These are phyloP conservation scores for Prostheceraeus crozeri DNA, from an alignment of 2,888 invertebrate species.

Conservation along the genomic window DNA sequence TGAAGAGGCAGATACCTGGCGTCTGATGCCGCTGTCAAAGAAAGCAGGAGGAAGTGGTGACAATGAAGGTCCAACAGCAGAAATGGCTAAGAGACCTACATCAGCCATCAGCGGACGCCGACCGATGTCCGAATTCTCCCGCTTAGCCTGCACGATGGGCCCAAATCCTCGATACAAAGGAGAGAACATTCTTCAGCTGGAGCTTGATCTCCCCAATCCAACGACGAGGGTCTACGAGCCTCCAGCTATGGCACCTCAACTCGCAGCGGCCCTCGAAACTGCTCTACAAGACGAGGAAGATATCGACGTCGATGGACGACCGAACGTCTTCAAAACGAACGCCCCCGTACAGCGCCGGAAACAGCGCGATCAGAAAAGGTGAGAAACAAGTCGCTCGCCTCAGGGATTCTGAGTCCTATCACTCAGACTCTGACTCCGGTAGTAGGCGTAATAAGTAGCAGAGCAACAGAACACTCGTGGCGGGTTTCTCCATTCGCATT, in stretches of 20 bases:
- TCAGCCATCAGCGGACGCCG: constrained; percentile 64
- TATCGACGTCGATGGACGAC: constrained; percentile 55
- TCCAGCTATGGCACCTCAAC: constrained; percentile 67
- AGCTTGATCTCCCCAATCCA: constrained; percentile 68
- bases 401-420: too few species aligned
- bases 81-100: constrained; percentile 62
- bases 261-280: constrained; percentile 65
- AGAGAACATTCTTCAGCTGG: constrained; percentile 69
- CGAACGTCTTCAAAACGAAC: constrained; percentile 20
- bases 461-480: too few species aligned
- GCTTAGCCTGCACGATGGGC: constrained; percentile 56
- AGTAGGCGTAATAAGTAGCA: too few species aligned
- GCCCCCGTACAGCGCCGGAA: too few species aligned
- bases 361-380: too few species aligned
- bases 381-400: too few species aligned
- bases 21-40: constrained; percentile 54
- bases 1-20: constrained; percentile 74
- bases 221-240: constrained; percentile 70
- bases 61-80: too few species aligned
- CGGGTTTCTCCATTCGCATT: too few species aligned
- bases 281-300: constrained; percentile 62
- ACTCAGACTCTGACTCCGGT: too few species aligned
- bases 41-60: constrained; percentile 44
- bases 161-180: constrained; percentile 46
- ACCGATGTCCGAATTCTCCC: constrained; percentile 62